These are phyloP conservation scores for Rhinophrynus dorsalis DNA, from an alignment of 2,797 vertebrate genomes.

Conservation along the genomic window DNA sequence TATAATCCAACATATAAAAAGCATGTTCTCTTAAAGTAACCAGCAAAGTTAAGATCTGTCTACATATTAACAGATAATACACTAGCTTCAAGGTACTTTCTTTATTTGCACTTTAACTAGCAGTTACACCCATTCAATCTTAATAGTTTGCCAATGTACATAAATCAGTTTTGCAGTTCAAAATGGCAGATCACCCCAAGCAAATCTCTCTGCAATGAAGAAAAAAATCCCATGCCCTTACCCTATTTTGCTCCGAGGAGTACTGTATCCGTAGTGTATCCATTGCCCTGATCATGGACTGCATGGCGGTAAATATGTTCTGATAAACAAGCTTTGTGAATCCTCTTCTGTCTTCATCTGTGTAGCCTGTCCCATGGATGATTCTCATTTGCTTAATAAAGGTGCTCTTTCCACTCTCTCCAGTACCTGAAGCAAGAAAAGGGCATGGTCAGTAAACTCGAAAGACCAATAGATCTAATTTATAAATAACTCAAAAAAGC, in stretches of 20 bases:
- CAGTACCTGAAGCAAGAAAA: slow-evolving; percentile 74
- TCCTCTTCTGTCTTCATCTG: slow-evolving; percentile 81
- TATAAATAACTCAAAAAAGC: too few species aligned
- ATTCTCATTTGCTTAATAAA: slow-evolving; percentile 95
- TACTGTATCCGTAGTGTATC: slow-evolving; percentile 70
- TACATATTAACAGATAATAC: too few species aligned
- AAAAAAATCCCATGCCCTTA: slow-evolving; percentile 57
- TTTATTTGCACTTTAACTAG: too few species aligned
- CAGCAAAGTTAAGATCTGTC: too few species aligned
- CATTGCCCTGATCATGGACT: slow-evolving; percentile 81
- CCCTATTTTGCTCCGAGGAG: slow-evolving; percentile 70
- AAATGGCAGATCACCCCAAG: too few species aligned
- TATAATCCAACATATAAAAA: too few species aligned
- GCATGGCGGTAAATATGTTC: slow-evolving; percentile 83
- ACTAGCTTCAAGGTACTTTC: too few species aligned
- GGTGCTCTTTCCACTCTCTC: slow-evolving; percentile 89
- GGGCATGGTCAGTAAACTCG: not conserved
- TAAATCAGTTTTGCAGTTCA: too few species aligned
- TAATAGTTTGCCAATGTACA: too few species aligned
- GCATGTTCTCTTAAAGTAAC: too few species aligned
- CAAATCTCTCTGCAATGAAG: not conserved
- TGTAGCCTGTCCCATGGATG: slow-evolving; percentile 87
- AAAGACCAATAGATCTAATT: not conserved
- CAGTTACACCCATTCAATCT: too few species aligned
- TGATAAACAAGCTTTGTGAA: slow-evolving; percentile 86